Evolutionary conservation across 2,797 vertebrate species (phyloP), one percentile per base, ranked within the genome.

Genomic region (Aulostomus chinensis): DNA sequence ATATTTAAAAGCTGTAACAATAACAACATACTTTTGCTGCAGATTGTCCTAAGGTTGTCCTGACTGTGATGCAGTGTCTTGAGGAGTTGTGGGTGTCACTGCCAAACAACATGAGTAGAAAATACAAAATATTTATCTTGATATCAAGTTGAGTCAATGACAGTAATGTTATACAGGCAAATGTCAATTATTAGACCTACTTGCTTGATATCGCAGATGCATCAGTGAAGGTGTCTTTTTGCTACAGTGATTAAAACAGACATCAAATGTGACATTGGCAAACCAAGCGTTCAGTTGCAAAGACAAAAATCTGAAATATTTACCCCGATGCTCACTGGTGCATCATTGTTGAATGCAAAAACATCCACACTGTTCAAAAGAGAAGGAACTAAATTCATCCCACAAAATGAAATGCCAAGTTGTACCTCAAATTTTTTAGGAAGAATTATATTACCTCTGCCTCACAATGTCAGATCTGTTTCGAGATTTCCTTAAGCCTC

Each of bases 341-440:
- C 78, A 38, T 94, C 91, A 58, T 78, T 38, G 48, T 56, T 83
- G 54, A 98, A 98, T 67, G 85, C 84, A 88, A 94, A 98, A 68
- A 96, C 24, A 68, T 97, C 94, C 53, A 91, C 75, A 73, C 94
- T 96, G 80, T 61, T 41, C 59, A 85, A 67, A 54, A 58, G 57
- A 46, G 52, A 36, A 45, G 7, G 1, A 2, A 46, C 40, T 46
- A 39, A 13, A 60, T 15, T 28, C 2, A 43, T 10, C 7, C 2
- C 32, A 0, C 18, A 63, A 1, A 58, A 3, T 12, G 0, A 58
- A 32, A 67, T 7, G 46, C 31, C 12, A 12, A 50, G 55, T 58
- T 24, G 22, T 18, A 25, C 3, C 15, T 41, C 0, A 58, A 33
- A 40, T n/a, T 15, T 0, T 29, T 40, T 21, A 3, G 2, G 18